Base-by-base conservation (phyloP, 2,797 vertebrate species). In the Pachyuromys duprasi region DNA sequence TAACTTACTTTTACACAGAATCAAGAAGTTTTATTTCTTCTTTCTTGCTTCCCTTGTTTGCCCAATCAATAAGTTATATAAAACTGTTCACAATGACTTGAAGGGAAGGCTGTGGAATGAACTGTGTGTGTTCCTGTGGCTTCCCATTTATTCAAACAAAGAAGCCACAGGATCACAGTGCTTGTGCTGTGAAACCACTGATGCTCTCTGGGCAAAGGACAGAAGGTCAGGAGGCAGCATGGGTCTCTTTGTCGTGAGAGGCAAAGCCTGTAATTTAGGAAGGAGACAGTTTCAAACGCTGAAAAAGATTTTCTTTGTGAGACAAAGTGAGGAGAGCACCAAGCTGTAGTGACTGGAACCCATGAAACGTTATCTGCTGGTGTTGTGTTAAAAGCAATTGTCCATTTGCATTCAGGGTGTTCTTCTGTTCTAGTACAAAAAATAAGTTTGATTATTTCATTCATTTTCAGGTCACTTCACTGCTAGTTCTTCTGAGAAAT, bases 51-150 rank as follows among this genome's bases (percentile, higher is more conserved):
- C 26, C 53, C 31, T 84, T 91, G 45, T 74, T 95, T 94, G 75
- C 42, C 24, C 86, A 87, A 92, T 95, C 96, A 93, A 90, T 96
- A 96, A 63, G 62, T 12, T 74, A 80, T 63, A 79, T 69, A 94
- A 91, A 97, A 13, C 7, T 49, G 13, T 45, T 93, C 28, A 94
- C 22, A 78, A 79, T 93, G 93, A 45, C 13, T 79, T 84, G 26
- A 45, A 75, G 42, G 69, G 53, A 84, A 70, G 18, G 3, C 55
- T 83, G n/a, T 42, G 45, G 53, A 93, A 81, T 53, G 65, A 81
- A 63, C 24, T 67, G 9, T 82, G 20, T 49, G 15, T 11, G 42
- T 75, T 74, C 90, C 49, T 45, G 5, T 62, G 93, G 80, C 17
- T 93, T 82, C 28, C 39, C 62, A 78, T 84, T 94, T 94, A 53